Percentiles rank a stretch among this genome's conserved stretches.
These are phyloP conservation scores for Eurystomus gularis DNA, from an alignment of 2,113 vertebrate genomes.

Conservation along the genomic window DNA sequence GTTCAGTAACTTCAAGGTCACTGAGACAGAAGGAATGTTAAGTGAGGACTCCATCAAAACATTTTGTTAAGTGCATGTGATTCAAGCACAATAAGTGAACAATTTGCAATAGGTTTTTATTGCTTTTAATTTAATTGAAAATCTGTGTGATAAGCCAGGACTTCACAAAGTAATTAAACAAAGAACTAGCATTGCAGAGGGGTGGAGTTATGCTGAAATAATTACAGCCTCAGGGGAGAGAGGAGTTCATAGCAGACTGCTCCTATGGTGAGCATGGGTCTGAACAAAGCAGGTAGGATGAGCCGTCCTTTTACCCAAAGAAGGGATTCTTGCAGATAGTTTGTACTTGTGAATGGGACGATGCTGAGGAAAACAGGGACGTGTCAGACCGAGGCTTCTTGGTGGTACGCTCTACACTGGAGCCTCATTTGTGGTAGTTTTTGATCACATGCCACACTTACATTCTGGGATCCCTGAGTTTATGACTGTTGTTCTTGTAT, in stretches of 20 bases:
- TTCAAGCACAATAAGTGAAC: slow-evolving; percentile 24
- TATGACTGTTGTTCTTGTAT: not conserved
- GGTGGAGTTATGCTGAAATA: not conserved
- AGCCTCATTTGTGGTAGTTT: not conserved
- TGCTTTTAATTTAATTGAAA: slow-evolving; percentile 38
- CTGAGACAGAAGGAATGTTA: slow-evolving; percentile 51
- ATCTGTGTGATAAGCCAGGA: not conserved
- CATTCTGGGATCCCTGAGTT: not conserved
- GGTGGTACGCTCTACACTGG: not conserved
- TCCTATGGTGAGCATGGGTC: not conserved
- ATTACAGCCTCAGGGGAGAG: not conserved
- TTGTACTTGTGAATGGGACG: not conserved
- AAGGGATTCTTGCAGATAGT: not conserved
- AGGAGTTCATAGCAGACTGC: not conserved
- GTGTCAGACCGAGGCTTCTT: not conserved
- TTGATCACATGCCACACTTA: not conserved
- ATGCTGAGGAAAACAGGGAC: not conserved
- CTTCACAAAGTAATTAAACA: slow-evolving; percentile 23
- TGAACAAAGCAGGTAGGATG: not conserved
- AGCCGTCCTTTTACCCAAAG: not conserved
- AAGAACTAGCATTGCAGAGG: not conserved
- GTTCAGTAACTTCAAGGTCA: slow-evolving; percentile 60
- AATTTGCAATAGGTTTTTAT: slow-evolving; percentile 44
- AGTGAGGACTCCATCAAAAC: slow-evolving; percentile 3
- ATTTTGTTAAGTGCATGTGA: slow-evolving; percentile 13